phyloP scores from a whole-genome alignment of 2,888 invertebrate species.

The Watsonalla cultraria region DNA sequence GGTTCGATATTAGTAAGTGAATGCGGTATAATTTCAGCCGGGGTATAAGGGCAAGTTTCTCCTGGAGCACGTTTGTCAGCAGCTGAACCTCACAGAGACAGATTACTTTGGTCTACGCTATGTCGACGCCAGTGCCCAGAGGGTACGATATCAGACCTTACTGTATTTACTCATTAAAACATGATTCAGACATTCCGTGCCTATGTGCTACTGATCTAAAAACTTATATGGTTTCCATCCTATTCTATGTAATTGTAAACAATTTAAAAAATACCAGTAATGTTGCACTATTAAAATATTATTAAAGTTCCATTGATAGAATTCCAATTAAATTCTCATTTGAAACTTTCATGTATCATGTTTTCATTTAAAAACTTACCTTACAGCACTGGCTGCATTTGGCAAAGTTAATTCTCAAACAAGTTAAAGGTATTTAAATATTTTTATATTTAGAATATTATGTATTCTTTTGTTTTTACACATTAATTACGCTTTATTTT shows the following conservation, averaged over 20 bases:
- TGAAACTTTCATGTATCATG: not conserved
- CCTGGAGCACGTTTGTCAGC: conserved; percentile 93
- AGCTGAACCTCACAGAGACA: conserved; percentile 93
- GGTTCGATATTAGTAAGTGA: not conserved
- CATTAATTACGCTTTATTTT: not conserved
- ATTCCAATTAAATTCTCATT: too few relatives aligned
- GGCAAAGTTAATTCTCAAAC: conserved; percentile 92
- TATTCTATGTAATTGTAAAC: too few relatives aligned
- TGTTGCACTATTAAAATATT: too few relatives aligned
- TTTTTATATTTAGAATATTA: not conserved
- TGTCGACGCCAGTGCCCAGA: conserved; percentile 92
- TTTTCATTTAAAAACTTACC: conserved; percentile 11
- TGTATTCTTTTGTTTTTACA: conserved; percentile 2
- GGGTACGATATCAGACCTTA: conserved; percentile 80
- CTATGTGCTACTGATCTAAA: not conserved
- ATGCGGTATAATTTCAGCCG: conserved; percentile 78
- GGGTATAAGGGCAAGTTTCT: conserved; percentile 94
- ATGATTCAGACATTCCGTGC: not conserved
- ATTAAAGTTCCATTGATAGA: too few relatives aligned
- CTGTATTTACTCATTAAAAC: not conserved
- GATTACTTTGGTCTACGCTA: conserved; percentile 97
- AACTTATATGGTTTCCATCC: too few relatives aligned
- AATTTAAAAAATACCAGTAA: too few relatives aligned
- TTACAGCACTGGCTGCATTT: conserved; percentile 96
- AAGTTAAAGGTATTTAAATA: conserved; percentile 88